Evolutionary conservation across 2,888 invertebrate species (phyloP), one percentile per base, ranked within the genome.

Genomic region (Acanthosepion esculentum): DNA sequence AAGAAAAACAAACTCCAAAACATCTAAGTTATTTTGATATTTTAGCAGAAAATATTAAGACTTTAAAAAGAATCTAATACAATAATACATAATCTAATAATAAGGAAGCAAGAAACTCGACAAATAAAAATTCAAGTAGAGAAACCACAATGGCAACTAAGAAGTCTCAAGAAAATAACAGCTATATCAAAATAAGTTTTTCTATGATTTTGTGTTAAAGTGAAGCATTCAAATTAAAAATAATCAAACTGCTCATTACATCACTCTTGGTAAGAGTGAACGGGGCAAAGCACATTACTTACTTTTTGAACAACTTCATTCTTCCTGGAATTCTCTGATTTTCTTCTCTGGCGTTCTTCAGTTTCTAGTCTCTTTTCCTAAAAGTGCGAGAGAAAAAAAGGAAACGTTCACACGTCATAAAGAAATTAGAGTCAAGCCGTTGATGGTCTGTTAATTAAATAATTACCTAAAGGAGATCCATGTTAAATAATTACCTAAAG

Each of bases 321-420:
- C 53, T 93, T 93, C 48, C 93, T 93, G 48, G 48, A 48, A 53
- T 93, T 93, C 29, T 93, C 93, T n/a, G 53, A 2, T 50, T 93
- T 93, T 78, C n/a, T 78, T 15, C 33, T 78, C n/a, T 78, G 78
- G n/a, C 78, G n/a, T 78, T 78, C 78, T 33, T 78, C 78, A 78
- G 78, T 78, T 33, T 78, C 78, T 33, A 78, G 12, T n/a, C 78
- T 78, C n/a, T 78, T 78, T 33, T 78, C 78, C 78, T 78, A 12
- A 78, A 78, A 78, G 41, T 41, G 41, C 2, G 41, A 78, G n/a
- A 78, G 2, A 78, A 78, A 78, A 41, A 41, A 41, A 2, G 41
- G 41, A 41, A 41, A 41, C 3, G 41, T 41, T 41, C 33, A 78
- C 23, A n/a, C 5, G 59, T 59, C 59, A 59, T 59, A 23, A 59